Base-by-base conservation (phyloP, 2,888 invertebrate genomes). In the Ectropis crepuscularia region DNA sequence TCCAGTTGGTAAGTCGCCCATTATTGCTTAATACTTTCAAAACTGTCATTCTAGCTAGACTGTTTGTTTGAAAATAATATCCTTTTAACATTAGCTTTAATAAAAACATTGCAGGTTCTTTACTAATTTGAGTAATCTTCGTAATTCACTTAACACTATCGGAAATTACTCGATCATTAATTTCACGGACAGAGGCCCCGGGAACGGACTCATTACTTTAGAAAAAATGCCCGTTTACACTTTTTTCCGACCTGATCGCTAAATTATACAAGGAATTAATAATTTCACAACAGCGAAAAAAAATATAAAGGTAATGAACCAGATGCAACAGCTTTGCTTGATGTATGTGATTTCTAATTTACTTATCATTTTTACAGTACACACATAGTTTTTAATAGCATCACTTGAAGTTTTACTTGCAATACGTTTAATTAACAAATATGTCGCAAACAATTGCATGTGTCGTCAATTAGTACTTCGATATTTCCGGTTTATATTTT, bases 161-260 rank as follows among this genome's bases (percentile, higher is more conserved):
- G 78, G 78, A 77, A 77, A 75, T 76, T 72, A 71, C 55, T 53
- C 65, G 74, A 76, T 75, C 37, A 53, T 53, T 63, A 53, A 39
- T 38, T 75, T 70, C 65, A 68, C 70, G 75, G 74, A 74, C 76
- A 74, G 63, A 75, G 74, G 74, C 76, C 76, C 80, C 83, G 79
- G 82, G 82, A 86, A 83, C 81, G 75, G 67, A 71, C 68, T 73
- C 70, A 80, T 82, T 82, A 82, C 71, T 73, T 74, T 75, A 73
- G 74, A 76, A 77, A 81, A 82, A 81, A 80, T 78, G 70, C 72
- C 82, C 80, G 78, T 28, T 37, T 45, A 36, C 6, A 53, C 0
- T 51, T 39, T 50, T 61, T 50, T 45, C 5, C 5, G 53, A 42
- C 41, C 53, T 7, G 43, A 48, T 60, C 48, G 46, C 37, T 2